Percentiles rank a stretch among this genome's conserved stretches.
These are phyloP conservation scores for Heliconius aoede DNA, from an alignment of 2,888 invertebrate species.

Conservation along the genomic window DNA sequence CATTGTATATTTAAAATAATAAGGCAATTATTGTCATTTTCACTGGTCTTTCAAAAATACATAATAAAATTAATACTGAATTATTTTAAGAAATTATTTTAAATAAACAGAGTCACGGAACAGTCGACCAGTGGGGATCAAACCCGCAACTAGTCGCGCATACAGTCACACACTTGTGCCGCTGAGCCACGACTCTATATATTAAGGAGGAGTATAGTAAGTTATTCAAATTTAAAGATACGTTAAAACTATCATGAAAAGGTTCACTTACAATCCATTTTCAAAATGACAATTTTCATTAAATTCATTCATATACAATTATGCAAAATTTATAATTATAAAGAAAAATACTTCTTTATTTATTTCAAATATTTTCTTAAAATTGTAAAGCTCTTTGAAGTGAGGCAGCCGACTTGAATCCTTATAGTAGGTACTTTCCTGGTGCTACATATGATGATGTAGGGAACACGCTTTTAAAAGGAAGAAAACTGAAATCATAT, in stretches of 20 bases:
- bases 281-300: background rate
- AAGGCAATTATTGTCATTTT: too few species aligned
- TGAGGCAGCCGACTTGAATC: constrained; percentile 76
- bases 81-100: too few species aligned
- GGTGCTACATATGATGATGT: constrained; percentile 54
- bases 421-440: constrained; percentile 47
- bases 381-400: constrained; percentile 47
- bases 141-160: too few species aligned
- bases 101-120: too few species aligned
- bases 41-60: background rate
- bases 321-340: background rate
- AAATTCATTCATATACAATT: background rate
- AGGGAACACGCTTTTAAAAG: constrained; percentile 36
- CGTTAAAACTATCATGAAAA: background rate
- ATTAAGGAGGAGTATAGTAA: too few species aligned
- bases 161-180: too few species aligned
- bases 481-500: constrained; percentile 65
- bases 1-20: too few species aligned
- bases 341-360: background rate
- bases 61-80: too few species aligned
- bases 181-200: too few species aligned
- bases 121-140: too few species aligned
- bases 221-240: too few species aligned
- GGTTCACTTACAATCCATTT: background rate
- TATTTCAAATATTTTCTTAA: background rate